phyloP scores from a whole-genome alignment of 2,797 vertebrate genomes.

The Xyrichtys novacula region DNA sequence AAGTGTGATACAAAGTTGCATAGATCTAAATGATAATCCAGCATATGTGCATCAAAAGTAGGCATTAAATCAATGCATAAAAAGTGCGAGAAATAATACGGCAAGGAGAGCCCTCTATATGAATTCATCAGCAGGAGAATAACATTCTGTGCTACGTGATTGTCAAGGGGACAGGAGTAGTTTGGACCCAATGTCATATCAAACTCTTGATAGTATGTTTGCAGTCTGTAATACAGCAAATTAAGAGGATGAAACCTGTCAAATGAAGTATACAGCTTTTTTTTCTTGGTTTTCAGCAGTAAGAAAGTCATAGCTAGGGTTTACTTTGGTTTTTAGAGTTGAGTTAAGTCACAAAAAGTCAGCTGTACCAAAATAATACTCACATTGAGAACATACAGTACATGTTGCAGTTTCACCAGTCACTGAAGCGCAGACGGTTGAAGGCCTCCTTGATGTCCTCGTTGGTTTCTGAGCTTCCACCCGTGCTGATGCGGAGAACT shows the following conservation, averaged over 20 bases:
- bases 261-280: slow-evolving; percentile 26
- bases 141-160: slow-evolving; percentile 24
- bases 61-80: slow-evolving; percentile 8
- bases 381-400: background rate
- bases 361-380: background rate
- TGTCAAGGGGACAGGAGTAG: slow-evolving; percentile 37
- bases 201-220: slow-evolving; percentile 1
- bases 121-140: slow-evolving; percentile 56
- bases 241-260: slow-evolving; percentile 18
- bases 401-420: slow-evolving; percentile 54
- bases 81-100: slow-evolving; percentile 51
- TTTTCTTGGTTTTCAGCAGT: slow-evolving; percentile 55
- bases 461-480: slow-evolving; percentile 59
- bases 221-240: slow-evolving; percentile 1
- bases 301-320: slow-evolving; percentile 22
- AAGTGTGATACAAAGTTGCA: slow-evolving; percentile 45
- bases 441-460: slow-evolving; percentile 86
- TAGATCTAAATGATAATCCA: slow-evolving; percentile 50
- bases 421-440: slow-evolving; percentile 89
- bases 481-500: slow-evolving; percentile 76
- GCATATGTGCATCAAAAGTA: slow-evolving; percentile 15
- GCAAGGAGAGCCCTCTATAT: slow-evolving; percentile 8
- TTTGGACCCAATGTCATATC: slow-evolving; percentile 11
- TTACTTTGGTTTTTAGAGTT: slow-evolving; percentile 44
- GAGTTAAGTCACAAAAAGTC: background rate